These are phyloP conservation scores for Meloidogyne floridensis DNA, from an alignment of 1,140 invertebrate genomes.

Conservation along the genomic window DNA sequence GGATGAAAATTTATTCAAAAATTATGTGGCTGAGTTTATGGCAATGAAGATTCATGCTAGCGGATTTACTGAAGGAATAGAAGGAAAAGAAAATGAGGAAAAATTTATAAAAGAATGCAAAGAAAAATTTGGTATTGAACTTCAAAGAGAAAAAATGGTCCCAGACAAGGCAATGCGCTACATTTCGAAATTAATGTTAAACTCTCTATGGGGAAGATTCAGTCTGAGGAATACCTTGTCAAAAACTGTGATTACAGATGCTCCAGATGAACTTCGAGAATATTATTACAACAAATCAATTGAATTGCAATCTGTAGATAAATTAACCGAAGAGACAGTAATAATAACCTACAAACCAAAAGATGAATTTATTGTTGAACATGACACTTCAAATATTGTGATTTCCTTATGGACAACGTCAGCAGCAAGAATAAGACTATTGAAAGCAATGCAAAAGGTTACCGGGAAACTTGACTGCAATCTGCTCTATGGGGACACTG, in stretches of 20 bases:
- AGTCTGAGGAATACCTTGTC: slow-evolving; percentile 7
- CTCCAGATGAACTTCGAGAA: not conserved
- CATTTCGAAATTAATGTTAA: no score
- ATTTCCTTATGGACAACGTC: no score
- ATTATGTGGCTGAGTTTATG: no score
- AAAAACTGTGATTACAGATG: slow-evolving; percentile 8
- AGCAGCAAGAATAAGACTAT: not conserved
- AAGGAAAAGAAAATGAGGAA: not conserved
- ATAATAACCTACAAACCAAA: slow-evolving; percentile 2
- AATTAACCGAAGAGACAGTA: not conserved
- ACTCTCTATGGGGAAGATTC: no score
- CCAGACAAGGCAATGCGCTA: no score
- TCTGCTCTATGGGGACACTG: no score
- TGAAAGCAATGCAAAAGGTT: not conserved
- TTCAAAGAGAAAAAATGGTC: no score
- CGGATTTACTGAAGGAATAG: slow-evolving; percentile 5
- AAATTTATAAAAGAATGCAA: slow-evolving; percentile 16
- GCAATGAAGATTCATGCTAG: no score
- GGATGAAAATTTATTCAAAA: no score
- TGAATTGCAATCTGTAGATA: slow-evolving; percentile 7
- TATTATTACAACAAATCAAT: not conserved
- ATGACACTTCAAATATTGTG: no score
- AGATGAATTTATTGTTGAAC: no score
- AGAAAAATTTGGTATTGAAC: no score
- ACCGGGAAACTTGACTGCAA: not conserved